These are phyloP conservation scores for Discoglossus pictus DNA, from an alignment of 2,797 vertebrate genomes.

Conservation along the genomic window DNA sequence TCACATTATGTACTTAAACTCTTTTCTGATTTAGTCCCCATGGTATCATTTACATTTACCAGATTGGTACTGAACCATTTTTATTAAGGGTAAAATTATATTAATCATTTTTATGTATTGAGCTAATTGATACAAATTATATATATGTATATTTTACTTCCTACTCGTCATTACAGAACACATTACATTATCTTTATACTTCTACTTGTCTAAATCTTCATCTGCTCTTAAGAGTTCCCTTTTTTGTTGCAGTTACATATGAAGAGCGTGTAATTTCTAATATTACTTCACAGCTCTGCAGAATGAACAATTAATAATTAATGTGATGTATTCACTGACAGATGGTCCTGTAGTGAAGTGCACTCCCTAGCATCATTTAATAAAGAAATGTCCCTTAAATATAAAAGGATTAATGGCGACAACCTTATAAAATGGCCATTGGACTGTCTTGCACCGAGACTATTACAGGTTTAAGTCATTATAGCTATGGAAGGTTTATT, in stretches of 20 bases:
- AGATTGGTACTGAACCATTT: slow-evolving; percentile 6
- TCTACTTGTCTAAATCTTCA: slow-evolving; percentile 36
- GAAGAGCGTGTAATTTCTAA: slow-evolving; percentile 43
- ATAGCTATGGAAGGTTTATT: no score
- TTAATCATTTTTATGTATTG: slow-evolving; percentile 41
- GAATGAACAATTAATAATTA: slow-evolving; percentile 45
- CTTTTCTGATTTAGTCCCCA: no score
- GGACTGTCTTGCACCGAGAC: not conserved
- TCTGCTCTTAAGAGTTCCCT: slow-evolving; percentile 46
- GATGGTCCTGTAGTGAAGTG: slow-evolving; percentile 36
- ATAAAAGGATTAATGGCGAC: slow-evolving; percentile 32
- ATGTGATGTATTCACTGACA: slow-evolving; percentile 39
- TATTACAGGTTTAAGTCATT: no score
- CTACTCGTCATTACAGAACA: slow-evolving; percentile 41
- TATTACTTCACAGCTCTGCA: slow-evolving; percentile 27
- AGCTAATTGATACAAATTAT: slow-evolving; percentile 20
- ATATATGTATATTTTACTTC: slow-evolving; percentile 30
- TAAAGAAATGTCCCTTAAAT: slow-evolving; percentile 33
- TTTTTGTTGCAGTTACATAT: slow-evolving; percentile 41
- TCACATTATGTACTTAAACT: no score
- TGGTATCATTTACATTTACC: slow-evolving; percentile 1
- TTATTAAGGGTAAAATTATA: slow-evolving; percentile 40
- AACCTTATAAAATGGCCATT: slow-evolving; percentile 7
- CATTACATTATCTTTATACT: slow-evolving; percentile 49
- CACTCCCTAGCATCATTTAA: slow-evolving; percentile 29